Evolutionary conservation across 2,113 vertebrate species (phyloP).

Genomic region (Rafetus swinhoei): DNA sequence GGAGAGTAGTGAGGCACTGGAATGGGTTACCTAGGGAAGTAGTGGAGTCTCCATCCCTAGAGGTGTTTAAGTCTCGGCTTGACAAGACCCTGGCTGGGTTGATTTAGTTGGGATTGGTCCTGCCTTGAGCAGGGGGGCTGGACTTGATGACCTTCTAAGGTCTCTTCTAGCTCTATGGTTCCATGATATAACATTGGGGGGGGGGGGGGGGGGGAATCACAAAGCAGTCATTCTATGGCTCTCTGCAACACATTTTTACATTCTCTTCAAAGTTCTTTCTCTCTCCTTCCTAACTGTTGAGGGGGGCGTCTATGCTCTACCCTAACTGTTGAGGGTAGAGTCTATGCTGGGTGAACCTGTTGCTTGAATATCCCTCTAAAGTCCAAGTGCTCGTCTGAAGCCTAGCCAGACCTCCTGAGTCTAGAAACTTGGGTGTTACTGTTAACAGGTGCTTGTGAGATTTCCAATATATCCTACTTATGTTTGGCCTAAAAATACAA

Average conservation of each 20-base stretch:
- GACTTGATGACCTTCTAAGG: too few species aligned
- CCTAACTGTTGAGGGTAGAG: not conserved
- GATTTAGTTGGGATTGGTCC: too few species aligned
- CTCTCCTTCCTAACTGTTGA: not conserved
- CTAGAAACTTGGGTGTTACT: rapidly evolving
- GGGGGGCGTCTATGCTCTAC: too few species aligned
- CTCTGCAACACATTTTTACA: not conserved
- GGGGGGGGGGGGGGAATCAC: rapidly evolving
- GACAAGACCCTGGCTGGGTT: too few species aligned
- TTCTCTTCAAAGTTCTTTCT: not conserved
- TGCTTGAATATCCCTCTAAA: not conserved
- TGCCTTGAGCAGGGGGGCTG: too few species aligned
- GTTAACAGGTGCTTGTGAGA: constrained; percentile 28
- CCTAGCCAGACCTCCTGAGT: not conserved
- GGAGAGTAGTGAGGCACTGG: too few species aligned
- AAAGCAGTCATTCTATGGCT: rapidly evolving
- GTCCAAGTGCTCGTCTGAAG: not conserved
- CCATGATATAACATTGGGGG: too few species aligned
- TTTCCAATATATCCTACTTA: not conserved
- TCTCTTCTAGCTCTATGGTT: too few species aligned
- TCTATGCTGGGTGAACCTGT: not conserved
- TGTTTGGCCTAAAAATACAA: not conserved
- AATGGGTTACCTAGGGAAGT: too few species aligned
- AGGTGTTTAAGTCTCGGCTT: too few species aligned
- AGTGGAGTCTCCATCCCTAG: too few species aligned